phyloP scores from a whole-genome alignment of 2,113 vertebrate genomes.

The Geococcyx californianus region DNA sequence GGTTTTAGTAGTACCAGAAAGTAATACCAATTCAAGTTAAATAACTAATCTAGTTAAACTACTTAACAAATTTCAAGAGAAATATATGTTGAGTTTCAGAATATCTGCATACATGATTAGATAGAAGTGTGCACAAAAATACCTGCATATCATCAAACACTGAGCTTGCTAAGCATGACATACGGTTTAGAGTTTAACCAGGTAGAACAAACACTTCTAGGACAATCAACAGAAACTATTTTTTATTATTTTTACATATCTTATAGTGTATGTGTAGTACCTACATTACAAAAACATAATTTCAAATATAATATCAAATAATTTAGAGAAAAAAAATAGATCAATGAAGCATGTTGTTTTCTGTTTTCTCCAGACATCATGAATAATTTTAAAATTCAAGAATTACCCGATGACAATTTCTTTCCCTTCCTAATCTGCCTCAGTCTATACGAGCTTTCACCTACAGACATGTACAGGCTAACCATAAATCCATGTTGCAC shows the following conservation, averaged over 20 bases:
- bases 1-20: neutral
- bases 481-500: neutral
- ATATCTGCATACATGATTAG: fast-evolving
- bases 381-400: neutral
- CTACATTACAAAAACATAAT: neutral
- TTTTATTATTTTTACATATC: neutral
- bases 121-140: neutral
- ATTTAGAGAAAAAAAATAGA: neutral
- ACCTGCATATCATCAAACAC: neutral
- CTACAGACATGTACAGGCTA: neutral
- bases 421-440: neutral
- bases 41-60: neutral
- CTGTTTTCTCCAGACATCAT: neutral
- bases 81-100: neutral
- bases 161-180: neutral
- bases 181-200: neutral
- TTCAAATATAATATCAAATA: neutral
- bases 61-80: neutral
- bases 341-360: neutral
- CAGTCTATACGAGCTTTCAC: neutral
- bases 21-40: neutral
- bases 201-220: neutral
- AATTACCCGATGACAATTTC: neutral
- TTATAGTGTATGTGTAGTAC: neutral
- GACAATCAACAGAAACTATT: neutral